These are phyloP conservation scores for Drosophila sp. DNA, from an alignment of 1,140 invertebrate species.

Conservation along the genomic window DNA sequence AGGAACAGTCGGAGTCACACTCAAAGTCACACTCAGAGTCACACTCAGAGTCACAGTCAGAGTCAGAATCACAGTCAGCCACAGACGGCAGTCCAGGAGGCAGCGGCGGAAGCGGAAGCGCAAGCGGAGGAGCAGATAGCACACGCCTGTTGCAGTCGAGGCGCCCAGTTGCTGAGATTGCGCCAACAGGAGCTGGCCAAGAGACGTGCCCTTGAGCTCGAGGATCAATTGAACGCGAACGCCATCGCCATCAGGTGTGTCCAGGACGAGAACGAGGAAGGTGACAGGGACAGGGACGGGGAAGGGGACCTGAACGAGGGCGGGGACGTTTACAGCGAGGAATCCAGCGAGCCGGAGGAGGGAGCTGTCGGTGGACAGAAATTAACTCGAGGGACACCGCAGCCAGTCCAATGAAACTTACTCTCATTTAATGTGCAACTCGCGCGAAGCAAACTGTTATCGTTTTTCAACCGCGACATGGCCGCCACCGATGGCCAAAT, in stretches of 20 bases:
- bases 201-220: slow-evolving; percentile 58
- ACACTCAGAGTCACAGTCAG: neutral
- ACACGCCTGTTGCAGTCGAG: slow-evolving; percentile 74
- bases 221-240: slow-evolving; percentile 73
- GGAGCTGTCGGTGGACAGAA: slow-evolving; percentile 34
- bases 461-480: slow-evolving; percentile 86
- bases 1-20: slow-evolving; percentile 29
- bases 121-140: slow-evolving; percentile 57
- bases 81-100: slow-evolving; percentile 8
- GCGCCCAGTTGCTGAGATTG: slow-evolving; percentile 67
- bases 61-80: slow-evolving; percentile 4
- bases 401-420: slow-evolving; percentile 84
- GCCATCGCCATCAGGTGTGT: slow-evolving; percentile 10
- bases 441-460: slow-evolving; percentile 83
- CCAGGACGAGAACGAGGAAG: slow-evolving; percentile 9
- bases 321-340: slow-evolving; percentile 13
- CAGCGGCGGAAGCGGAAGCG: slow-evolving; percentile 21
- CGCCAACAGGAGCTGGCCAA: slow-evolving; percentile 66
- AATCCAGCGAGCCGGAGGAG: slow-evolving; percentile 29
- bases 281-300: no score
- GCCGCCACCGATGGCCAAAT: slow-evolving; percentile 94
- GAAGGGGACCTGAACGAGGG: slow-evolving; percentile 7
- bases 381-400: no score
- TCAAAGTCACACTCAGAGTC: neutral
- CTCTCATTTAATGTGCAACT: slow-evolving; percentile 84